Conservation (phyloP, 2,888 invertebrate genomes). For the Volucella bombylans region DNA sequence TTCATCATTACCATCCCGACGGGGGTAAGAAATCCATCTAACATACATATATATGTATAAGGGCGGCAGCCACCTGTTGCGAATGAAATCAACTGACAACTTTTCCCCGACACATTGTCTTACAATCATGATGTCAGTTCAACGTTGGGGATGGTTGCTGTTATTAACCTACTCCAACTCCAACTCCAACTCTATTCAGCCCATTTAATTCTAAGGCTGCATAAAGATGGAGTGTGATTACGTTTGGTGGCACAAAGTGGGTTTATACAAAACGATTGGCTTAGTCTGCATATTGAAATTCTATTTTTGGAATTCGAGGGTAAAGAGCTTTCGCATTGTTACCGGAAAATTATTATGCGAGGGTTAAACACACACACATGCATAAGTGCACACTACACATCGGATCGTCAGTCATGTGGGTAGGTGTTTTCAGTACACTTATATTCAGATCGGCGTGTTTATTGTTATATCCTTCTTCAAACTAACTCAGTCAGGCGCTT, state of each 20-base stretch:
- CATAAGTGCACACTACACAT: slow-evolving; percentile 9
- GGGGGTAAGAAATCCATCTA: slow-evolving; percentile 8
- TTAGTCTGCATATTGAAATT: slow-evolving; percentile 65
- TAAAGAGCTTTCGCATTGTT: slow-evolving; percentile 42
- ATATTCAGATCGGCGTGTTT: neutral
- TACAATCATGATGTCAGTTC: slow-evolving; percentile 45
- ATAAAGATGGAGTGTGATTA: slow-evolving; percentile 26
- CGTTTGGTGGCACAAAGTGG: slow-evolving; percentile 7
- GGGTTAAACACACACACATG: neutral
- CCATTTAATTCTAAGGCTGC: slow-evolving; percentile 35
- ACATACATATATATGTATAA: slow-evolving; percentile 8
- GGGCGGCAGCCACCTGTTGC: slow-evolving; percentile 70
- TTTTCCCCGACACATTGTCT: slow-evolving; percentile 65
- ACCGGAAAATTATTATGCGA: slow-evolving; percentile 51
- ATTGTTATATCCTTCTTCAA: slow-evolving; percentile 35
- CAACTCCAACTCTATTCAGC: neutral
- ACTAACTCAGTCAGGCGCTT: neutral
- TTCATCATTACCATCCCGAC: neutral
- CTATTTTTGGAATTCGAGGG: slow-evolving; percentile 63
- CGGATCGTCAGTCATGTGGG: too few species aligned
- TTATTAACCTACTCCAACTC: neutral
- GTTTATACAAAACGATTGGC: slow-evolving; percentile 45
- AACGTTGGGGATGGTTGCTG: neutral
- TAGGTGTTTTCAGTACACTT: too few species aligned
- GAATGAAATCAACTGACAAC: slow-evolving; percentile 67